Conservation (phyloP, 2,113 vertebrate genomes). For the Engystomops pustulosus region DNA sequence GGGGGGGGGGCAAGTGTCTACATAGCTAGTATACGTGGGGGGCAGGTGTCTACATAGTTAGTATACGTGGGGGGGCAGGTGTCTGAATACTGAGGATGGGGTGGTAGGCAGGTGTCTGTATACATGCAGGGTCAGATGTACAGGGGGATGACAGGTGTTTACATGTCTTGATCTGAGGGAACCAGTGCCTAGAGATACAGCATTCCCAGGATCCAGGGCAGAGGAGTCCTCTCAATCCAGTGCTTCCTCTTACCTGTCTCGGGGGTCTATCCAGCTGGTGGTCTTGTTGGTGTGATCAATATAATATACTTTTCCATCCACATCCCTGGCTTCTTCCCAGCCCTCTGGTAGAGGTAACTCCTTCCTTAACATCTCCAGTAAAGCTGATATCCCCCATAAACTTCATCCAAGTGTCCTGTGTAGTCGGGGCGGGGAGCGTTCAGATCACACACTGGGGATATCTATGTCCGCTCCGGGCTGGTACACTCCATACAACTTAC, state of each 20-base stretch:
- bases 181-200: too few species aligned
- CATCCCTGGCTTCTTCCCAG: constrained; percentile 96
- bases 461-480: not conserved
- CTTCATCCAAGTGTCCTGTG: constrained; percentile 32
- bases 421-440: not conserved
- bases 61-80: too few species aligned
- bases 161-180: too few species aligned
- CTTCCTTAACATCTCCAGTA: constrained; percentile 89
- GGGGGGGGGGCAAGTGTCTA: too few species aligned
- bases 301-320: constrained; percentile 94
- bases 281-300: constrained; percentile 90
- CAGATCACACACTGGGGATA: not conserved
- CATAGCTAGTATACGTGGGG: too few species aligned
- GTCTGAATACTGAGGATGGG: too few species aligned
- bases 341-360: constrained; percentile 95
- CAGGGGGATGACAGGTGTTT: too few species aligned
- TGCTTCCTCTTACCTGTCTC: constrained; percentile 86
- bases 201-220: too few species aligned
- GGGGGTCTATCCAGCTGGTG: constrained; percentile 96
- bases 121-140: too few species aligned
- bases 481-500: not conserved
- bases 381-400: constrained; percentile 78
- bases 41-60: too few species aligned
- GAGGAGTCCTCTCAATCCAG: too few species aligned
- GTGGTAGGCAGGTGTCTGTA: too few species aligned